Base-by-base conservation (phyloP, 2,888 invertebrate species). In the Eupithecia inturbata region DNA sequence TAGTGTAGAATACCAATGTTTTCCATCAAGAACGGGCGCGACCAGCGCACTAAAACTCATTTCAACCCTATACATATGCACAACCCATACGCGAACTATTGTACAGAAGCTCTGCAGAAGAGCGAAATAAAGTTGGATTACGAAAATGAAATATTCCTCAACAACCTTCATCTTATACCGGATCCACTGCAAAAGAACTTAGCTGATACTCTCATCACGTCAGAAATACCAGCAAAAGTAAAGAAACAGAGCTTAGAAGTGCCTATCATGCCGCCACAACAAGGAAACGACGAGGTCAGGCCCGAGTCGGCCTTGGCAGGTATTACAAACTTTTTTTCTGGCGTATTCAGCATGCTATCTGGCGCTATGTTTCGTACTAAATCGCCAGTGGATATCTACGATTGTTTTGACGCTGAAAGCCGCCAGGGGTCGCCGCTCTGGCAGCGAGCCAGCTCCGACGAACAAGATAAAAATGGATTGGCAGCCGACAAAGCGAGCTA, bases 151-250 rank as follows among this genome's bases (percentile, higher is more conserved):
- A 76, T 89, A 71, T 85, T 90, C 72, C 77, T 92, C 26, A 87
- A 89, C 74, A 91, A 88, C 71, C 78, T 92, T 4, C 90, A 90
- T 76, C 77, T 89, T 2, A 87, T 92, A 70, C 89, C 92, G 0
- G 92, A 93, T 80, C 90, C 92, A 3, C 75, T 94, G 71, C 89
- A 88, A 82, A 93, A 92, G 81, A 92, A 93, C 82, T 83, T 94
- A 67, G 94, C 92, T 1, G 94, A 94, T 72, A 87, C 90, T 0
- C 83, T 92, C 16, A 87, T 88, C 53, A 86, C 84, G 0, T 81
- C 81, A 7, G 84, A 84, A 66, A 73, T 49, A 1, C 71, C 77
- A 28, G 71, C 72, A 67, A 80, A 72, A 45, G 63, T 49, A 53
- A 75, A 80, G 78, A 73, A 81, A 78, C 69, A 78, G 12, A 72